Percentiles rank a stretch among this genome's conserved stretches.
Evolutionary conservation across 2,113 vertebrate species (phyloP).

Genomic region (Clarias gariepinus): DNA sequence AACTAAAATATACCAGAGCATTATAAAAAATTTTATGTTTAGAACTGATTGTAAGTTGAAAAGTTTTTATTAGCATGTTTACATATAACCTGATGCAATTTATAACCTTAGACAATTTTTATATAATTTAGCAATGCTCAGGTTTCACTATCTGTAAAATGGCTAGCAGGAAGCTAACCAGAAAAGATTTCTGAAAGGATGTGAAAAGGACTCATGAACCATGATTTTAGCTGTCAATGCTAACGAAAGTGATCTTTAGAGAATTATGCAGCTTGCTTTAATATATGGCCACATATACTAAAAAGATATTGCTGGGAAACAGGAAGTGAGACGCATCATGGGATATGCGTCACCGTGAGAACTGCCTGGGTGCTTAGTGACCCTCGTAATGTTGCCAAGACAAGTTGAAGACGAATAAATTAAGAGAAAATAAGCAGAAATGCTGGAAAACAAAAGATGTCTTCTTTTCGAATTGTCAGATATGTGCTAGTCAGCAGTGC

Average conservation of each 20-base stretch:
- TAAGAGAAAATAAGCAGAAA: conserved; percentile 47
- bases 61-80: background rate
- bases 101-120: no score
- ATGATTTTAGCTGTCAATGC: background rate
- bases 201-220: background rate
- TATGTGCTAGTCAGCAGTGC: background rate
- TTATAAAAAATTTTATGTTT: background rate
- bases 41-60: background rate
- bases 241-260: background rate
- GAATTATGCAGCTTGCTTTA: background rate
- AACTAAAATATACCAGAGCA: background rate
- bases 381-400: conserved; percentile 62
- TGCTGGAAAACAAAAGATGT: background rate
- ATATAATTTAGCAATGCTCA: no score
- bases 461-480: background rate
- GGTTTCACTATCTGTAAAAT: background rate
- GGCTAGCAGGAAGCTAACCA: background rate
- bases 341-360: conserved; percentile 67
- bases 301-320: conserved; percentile 45
- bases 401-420: conserved; percentile 59
- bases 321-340: conserved; percentile 40
- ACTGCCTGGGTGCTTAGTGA: conserved; percentile 59
- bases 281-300: background rate
- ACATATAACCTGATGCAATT: background rate
- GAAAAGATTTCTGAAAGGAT: background rate